Evolutionary conservation across 2,888 invertebrate genomes (phyloP).

Genomic region (Dicranocentrus wangi): DNA sequence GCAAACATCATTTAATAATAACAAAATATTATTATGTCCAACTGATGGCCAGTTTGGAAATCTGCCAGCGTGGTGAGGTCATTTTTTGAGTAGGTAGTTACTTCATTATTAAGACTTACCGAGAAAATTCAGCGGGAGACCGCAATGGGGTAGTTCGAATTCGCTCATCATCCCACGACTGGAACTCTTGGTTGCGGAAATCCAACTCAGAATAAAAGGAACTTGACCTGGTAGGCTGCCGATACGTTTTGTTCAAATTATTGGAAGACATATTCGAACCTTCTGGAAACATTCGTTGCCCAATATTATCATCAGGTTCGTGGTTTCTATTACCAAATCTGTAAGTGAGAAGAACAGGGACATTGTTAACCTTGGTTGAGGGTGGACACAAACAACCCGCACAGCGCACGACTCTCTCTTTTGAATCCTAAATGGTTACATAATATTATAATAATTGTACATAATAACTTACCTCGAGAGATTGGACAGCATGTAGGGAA

Average conservation of each 20-base stretch:
- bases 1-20: too few relatives aligned
- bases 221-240: conserved; percentile 59
- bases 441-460: too few relatives aligned
- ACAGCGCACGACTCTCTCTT: too few relatives aligned
- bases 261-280: conserved; percentile 55
- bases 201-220: conserved; percentile 59
- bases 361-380: too few relatives aligned
- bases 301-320: conserved; percentile 48
- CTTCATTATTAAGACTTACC: too few relatives aligned
- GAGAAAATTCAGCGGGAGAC: conserved; percentile 34
- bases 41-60: too few relatives aligned
- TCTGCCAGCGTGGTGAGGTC: too few relatives aligned
- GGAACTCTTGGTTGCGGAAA: conserved; percentile 58
- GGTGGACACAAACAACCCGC: too few relatives aligned
- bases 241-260: conserved; percentile 53
- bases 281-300: conserved; percentile 38
- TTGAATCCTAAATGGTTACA: too few relatives aligned
- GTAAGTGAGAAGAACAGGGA: neutral
- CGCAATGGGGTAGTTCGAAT: conserved; percentile 37
- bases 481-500: conserved; percentile 41
- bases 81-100: too few relatives aligned
- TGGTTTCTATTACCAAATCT: conserved; percentile 40
- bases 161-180: conserved; percentile 45
- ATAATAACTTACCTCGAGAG: too few relatives aligned
- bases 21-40: too few relatives aligned